Conservation (phyloP, 2,113 vertebrate species). For the Urocitellus parryii region DNA sequence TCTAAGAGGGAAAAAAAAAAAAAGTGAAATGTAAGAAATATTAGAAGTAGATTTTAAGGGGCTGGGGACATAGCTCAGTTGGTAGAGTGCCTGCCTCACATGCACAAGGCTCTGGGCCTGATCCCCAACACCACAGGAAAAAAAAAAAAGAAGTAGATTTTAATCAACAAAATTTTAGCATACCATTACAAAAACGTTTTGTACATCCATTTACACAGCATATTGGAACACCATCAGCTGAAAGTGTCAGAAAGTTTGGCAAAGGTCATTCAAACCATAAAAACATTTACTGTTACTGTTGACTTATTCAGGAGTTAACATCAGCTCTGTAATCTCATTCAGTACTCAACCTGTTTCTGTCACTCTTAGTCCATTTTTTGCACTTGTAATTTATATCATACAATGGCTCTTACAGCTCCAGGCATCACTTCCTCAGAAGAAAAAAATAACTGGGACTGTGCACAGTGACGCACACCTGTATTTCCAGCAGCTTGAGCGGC, state of each 20-base stretch:
- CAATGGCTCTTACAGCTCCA: background rate
- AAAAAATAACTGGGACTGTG: no score
- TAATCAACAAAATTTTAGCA: slow-evolving; percentile 50
- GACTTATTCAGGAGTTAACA: slow-evolving; percentile 14
- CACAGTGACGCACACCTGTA: rapidly evolving
- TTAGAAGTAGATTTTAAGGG: background rate
- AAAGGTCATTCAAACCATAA: slow-evolving; percentile 38
- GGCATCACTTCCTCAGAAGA: background rate
- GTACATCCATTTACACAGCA: background rate
- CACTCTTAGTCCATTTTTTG: slow-evolving; percentile 32
- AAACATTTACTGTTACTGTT: slow-evolving; percentile 55
- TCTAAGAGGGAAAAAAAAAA: slow-evolving; percentile 37
- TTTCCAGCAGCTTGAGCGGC: no score
- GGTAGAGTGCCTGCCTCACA: no score
- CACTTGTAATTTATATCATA: slow-evolving; percentile 19
- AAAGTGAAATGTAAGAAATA: slow-evolving; percentile 49
- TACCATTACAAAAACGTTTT: slow-evolving; percentile 22
- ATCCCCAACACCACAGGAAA: no score
- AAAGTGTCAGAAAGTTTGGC: slow-evolving; percentile 52
- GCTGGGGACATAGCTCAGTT: no score
- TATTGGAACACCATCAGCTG: background rate
- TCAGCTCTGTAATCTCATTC: slow-evolving; percentile 36
- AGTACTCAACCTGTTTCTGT: background rate
- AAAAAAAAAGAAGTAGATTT: slow-evolving; percentile 31
- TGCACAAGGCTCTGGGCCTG: no score